These are phyloP conservation scores for Noctua fimbriata DNA, from an alignment of 2,888 invertebrate genomes.

Conservation along the genomic window DNA sequence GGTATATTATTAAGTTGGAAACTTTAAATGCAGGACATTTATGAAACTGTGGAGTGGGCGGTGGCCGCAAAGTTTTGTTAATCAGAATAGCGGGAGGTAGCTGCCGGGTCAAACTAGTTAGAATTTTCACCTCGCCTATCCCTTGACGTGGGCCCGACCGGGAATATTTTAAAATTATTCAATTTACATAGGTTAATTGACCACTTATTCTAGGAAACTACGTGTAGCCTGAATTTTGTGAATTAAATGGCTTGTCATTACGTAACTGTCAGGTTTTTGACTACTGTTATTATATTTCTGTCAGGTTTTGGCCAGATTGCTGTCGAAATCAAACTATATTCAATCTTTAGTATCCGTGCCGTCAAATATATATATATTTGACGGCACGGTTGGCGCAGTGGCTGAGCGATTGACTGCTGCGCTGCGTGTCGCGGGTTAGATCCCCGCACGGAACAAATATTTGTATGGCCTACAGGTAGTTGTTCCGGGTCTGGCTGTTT, in stretches of 20 bases:
- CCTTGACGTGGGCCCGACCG: conserved; percentile 74
- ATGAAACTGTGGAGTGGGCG: conserved; percentile 76
- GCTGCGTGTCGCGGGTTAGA: too few species aligned
- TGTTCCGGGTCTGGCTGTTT: too few species aligned
- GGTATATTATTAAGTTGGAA: conserved; percentile 74
- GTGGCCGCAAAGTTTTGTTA: conserved; percentile 83
- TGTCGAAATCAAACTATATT: background rate
- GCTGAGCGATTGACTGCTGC: too few species aligned
- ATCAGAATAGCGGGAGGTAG: conserved; percentile 80
- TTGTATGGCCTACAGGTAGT: too few species aligned
- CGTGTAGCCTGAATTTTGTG: conserved; percentile 63
- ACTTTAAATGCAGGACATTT: conserved; percentile 81
- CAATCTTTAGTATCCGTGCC: too few species aligned
- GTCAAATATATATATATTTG: too few species aligned
- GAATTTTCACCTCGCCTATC: conserved; percentile 78
- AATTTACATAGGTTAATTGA: conserved; percentile 83
- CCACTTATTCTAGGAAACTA: conserved; percentile 74
- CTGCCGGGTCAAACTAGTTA: conserved; percentile 78
- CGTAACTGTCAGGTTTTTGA: conserved; percentile 23
- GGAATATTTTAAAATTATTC: conserved; percentile 84
- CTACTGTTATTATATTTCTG: background rate
- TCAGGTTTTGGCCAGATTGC: background rate
- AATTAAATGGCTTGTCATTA: conserved; percentile 55
- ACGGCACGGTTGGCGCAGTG: too few species aligned
- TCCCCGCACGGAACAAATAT: too few species aligned